Conservation (phyloP, 2,797 vertebrate species). For the Poecilia velifera region DNA sequence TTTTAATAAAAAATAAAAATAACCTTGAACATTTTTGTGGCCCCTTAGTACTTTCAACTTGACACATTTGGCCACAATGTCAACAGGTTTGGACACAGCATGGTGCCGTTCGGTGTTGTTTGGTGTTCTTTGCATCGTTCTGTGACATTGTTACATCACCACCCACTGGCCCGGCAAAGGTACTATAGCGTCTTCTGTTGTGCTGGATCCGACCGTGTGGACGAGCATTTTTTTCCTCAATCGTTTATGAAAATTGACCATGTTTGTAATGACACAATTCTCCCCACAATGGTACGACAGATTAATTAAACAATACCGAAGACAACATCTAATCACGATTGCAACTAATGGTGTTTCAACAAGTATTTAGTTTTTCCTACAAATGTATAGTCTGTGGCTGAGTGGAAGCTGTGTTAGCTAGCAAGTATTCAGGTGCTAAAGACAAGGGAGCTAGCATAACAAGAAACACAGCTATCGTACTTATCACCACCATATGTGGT, state of each 20-base stretch:
- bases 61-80: neutral
- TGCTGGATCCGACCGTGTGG: neutral
- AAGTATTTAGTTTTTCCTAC: neutral
- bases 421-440: neutral
- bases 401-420: conserved; percentile 9
- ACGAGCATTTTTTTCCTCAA: neutral
- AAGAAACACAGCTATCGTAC: conserved; percentile 39
- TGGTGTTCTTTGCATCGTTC: neutral
- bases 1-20: neutral
- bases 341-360: neutral
- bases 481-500: conserved; percentile 56
- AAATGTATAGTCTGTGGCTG: neutral
- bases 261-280: neutral
- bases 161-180: neutral
- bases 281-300: neutral
- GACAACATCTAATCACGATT: neutral
- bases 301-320: neutral
- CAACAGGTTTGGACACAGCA: neutral
- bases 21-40: neutral
- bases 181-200: neutral
- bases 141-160: neutral
- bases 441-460: conserved; percentile 8
- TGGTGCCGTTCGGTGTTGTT: neutral
- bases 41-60: neutral
- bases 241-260: neutral